A percentile compares a stretch with the other conserved stretches of the same genome.
phyloP scores from a whole-genome alignment of 1,140 invertebrate species.

The Mylabris phalerata region DNA sequence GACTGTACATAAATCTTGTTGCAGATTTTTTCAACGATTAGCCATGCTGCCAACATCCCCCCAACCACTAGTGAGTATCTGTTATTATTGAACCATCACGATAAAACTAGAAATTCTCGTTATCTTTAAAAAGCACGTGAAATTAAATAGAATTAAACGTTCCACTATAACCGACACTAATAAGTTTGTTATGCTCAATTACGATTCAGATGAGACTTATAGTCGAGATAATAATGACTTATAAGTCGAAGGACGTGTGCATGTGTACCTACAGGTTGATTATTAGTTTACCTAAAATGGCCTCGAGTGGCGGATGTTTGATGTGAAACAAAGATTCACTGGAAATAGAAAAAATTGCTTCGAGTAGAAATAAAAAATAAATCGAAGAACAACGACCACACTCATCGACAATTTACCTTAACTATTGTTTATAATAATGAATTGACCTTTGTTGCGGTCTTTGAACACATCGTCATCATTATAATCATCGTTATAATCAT shows the following conservation, averaged over 20 bases:
- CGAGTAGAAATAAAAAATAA: too few relatives aligned
- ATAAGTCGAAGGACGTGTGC: too few relatives aligned
- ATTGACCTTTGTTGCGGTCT: slow-evolving; percentile 7
- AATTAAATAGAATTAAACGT: not conserved
- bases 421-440: too few relatives aligned
- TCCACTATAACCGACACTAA: too few relatives aligned
- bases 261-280: not conserved
- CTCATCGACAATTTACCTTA: slow-evolving; percentile 1
- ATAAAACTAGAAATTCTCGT: not conserved
- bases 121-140: too few relatives aligned
- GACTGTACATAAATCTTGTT: not conserved
- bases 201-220: too few relatives aligned
- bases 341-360: too few relatives aligned
- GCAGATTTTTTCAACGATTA: slow-evolving; percentile 5
- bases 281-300: slow-evolving; percentile 5
- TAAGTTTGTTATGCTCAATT: too few relatives aligned
- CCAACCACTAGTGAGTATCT: slow-evolving; percentile 14
- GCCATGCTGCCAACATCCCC: slow-evolving; percentile 23
- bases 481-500: too few relatives aligned
- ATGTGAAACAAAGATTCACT: not conserved
- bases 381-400: not conserved
- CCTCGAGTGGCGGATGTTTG: slow-evolving; percentile 5
- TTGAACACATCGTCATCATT: not conserved
- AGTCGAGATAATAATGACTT: too few relatives aligned
- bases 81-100: not conserved